A percentile compares a stretch with the other conserved stretches of the same genome.
phyloP scores from a whole-genome alignment of 2,113 vertebrate species.

The Coregonus clupeaformis region DNA sequence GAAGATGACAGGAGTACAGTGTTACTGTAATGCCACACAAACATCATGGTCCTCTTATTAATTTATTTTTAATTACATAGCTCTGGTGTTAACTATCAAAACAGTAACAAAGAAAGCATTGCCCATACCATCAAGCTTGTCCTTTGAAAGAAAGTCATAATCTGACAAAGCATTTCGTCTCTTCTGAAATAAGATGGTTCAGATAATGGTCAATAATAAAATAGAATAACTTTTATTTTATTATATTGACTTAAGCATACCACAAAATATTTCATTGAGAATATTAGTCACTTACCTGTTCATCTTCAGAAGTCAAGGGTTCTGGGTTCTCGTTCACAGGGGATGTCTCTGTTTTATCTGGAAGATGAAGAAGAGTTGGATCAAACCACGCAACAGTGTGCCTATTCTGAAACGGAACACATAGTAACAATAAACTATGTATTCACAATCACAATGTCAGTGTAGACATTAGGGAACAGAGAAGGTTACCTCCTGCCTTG shows the following conservation, averaged over 20 bases:
- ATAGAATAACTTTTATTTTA: background rate
- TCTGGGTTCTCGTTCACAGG: slow-evolving; percentile 16
- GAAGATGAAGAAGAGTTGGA: background rate
- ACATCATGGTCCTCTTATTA: background rate
- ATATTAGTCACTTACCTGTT: slow-evolving; percentile 41
- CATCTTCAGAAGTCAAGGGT: slow-evolving; percentile 24
- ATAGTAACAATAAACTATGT: background rate
- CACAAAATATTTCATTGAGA: background rate
- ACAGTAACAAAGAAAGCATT: background rate
- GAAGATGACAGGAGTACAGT: background rate
- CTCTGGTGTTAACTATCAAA: background rate
- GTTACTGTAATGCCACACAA: background rate
- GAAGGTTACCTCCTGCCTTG: slow-evolving; percentile 18
- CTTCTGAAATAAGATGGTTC: slow-evolving; percentile 35
- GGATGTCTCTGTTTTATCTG: slow-evolving; percentile 16
- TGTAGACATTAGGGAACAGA: background rate
- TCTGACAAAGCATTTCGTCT: slow-evolving; percentile 23
- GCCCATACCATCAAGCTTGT: slow-evolving; percentile 39
- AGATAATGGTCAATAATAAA: background rate
- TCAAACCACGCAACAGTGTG: background rate
- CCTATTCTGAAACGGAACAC: background rate
- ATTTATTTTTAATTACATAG: background rate
- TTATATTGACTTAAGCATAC: background rate
- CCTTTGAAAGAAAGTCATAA: slow-evolving; percentile 43
- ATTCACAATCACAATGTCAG: background rate